A percentile compares a stretch with the other conserved stretches of the same genome.
Evolutionary conservation across 1,140 invertebrate genomes (phyloP).

Genomic region (Drosophila takahashii): DNA sequence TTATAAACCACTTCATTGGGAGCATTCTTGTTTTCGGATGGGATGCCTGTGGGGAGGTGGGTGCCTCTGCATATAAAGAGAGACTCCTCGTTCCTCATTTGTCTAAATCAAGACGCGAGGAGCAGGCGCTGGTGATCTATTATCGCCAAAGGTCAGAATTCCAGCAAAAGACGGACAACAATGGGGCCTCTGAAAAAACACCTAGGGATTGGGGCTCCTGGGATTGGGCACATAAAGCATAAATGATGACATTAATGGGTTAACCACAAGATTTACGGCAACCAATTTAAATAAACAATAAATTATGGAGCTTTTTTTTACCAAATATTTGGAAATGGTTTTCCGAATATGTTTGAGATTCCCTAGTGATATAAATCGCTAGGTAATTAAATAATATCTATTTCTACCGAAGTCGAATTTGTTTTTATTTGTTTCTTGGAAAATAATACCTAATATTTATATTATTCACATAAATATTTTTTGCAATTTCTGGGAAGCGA

Average conservation of each 20-base stretch:
- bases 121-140: slow-evolving; percentile 59
- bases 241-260: slow-evolving; percentile 40
- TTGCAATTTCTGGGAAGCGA: too few relatives aligned
- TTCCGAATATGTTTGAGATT: too few relatives aligned
- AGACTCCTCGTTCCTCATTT: slow-evolving; percentile 54
- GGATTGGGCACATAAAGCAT: slow-evolving; percentile 25
- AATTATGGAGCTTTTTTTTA: not conserved
- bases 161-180: not conserved
- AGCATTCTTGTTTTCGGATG: not conserved
- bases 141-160: slow-evolving; percentile 43
- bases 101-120: slow-evolving; percentile 47
- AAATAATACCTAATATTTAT: too few relatives aligned
- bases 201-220: not conserved
- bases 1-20: slow-evolving; percentile 71
- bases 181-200: slow-evolving; percentile 23
- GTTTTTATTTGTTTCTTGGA: too few relatives aligned
- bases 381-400: too few relatives aligned
- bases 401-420: too few relatives aligned
- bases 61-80: not conserved
- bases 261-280: slow-evolving; percentile 30
- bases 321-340: not conserved
- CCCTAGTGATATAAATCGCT: too few relatives aligned
- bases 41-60: not conserved
- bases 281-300: slow-evolving; percentile 9
- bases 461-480: too few relatives aligned